Evolutionary conservation across 2,888 invertebrate genomes (phyloP).

Genomic region (Rhynchonema sp.): DNA sequence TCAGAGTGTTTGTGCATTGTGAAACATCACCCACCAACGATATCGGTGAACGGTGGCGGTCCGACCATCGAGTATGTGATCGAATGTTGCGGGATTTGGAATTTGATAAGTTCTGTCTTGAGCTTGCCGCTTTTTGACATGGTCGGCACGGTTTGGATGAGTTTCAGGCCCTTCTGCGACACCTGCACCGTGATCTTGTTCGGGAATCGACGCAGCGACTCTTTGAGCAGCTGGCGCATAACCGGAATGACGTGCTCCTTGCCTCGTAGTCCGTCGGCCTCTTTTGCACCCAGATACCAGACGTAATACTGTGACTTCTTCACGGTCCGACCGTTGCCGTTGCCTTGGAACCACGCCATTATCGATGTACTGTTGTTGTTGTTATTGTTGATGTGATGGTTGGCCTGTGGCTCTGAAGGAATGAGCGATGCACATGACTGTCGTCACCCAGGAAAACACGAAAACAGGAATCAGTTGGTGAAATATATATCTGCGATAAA

Average conservation of each 20-base stretch:
- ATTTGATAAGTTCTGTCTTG: constrained; percentile 50
- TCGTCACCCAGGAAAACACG: too few species aligned
- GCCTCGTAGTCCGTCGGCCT: constrained; percentile 66
- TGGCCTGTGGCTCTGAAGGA: too few species aligned
- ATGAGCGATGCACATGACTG: too few species aligned
- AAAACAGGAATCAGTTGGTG: too few species aligned
- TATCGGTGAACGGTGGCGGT: constrained; percentile 29
- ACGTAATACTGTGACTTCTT: constrained; percentile 37
- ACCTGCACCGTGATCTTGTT: constrained; percentile 20
- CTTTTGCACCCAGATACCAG: constrained; percentile 70
- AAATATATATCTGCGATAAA: too few species aligned
- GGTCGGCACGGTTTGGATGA: constrained; percentile 53
- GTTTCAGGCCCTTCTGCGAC: constrained; percentile 73
- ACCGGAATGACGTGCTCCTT: constrained; percentile 31
- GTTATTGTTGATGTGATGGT: too few species aligned
- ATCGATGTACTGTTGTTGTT: too few species aligned
- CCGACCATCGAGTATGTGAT: constrained; percentile 73
- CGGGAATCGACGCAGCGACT: background rate
- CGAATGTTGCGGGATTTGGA: constrained; percentile 78
- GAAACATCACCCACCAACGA: too few species aligned
- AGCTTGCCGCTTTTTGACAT: constrained; percentile 26
- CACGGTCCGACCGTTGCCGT: too few species aligned
- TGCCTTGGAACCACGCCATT: too few species aligned
- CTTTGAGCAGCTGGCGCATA: constrained; percentile 15
- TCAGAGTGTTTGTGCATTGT: too few species aligned